Base-by-base conservation (phyloP, 1,140 invertebrate genomes). In the Trachelipus rathkii region DNA sequence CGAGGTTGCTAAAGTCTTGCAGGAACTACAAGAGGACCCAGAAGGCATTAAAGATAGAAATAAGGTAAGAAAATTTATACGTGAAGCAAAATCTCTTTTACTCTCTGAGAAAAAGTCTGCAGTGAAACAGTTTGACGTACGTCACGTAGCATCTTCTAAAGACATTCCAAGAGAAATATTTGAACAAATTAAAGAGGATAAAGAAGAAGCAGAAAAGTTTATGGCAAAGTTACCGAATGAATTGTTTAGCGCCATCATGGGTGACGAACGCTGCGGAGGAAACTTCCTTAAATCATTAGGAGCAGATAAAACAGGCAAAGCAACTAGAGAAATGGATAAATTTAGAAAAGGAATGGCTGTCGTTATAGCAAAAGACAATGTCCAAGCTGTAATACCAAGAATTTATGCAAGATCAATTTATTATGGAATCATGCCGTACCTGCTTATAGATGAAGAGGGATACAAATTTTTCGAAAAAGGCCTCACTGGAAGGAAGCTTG, bases 361-460 rank as follows among this genome's bases (percentile, higher is more conserved):
- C 46, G 87, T 93, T 82, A 92, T 93, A 66, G 87, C 92, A 76
- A 92, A 92, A 75, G 89, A 90, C 82, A 90, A 90, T 19, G 82
- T 91, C n/a, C 91, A 93, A 83, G 90, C 90, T 0, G 90, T 93
- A 0, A 89, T 93, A 21, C 92, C 92, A 0, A 87, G 90, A 60
- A 91, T 93, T 83, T 90, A 90, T 0, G 89, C 91, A 60, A 87
- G 90, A 24, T 89, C 89, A 21, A 91, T 93, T 10, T 84, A 92
- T 7, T 91, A 90, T 0, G 92, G 92, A 15, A 87, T 92, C 84
- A 89, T 92, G 0, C 88, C 91, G 5, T 93, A 93, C 80, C 90
- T 90, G 4, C 88, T 93, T 4, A 85, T 93, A 0, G 92, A 93
- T 82, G 91, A 93, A 83, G 89, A 88, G 79, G 92, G 92, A 23